Conservation (phyloP, 2,113 vertebrate genomes). For the Orycteropus afer region DNA sequence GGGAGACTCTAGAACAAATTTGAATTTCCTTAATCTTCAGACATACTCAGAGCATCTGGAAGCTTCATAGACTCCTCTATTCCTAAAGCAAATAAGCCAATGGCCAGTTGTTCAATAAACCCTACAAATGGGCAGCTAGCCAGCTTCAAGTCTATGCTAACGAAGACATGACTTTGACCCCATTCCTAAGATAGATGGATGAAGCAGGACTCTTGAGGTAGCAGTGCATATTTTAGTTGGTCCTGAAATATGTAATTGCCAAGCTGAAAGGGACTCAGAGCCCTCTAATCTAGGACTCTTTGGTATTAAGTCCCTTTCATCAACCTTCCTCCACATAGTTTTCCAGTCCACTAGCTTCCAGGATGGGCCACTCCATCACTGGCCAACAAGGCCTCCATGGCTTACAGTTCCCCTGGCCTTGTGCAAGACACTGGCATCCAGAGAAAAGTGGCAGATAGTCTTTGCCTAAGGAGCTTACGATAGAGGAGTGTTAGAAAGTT, state of each 20-base stretch:
- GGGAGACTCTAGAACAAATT: slow-evolving; percentile 42
- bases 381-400: neutral
- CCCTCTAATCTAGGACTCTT: neutral
- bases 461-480: neutral
- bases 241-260: neutral
- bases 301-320: neutral
- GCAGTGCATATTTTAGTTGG: neutral
- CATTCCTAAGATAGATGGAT: slow-evolving; percentile 1
- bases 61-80: neutral
- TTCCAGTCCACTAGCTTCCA: neutral
- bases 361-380: neutral
- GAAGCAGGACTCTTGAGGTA: neutral
- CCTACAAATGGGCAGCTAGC: neutral
- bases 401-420: neutral
- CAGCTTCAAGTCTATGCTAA: slow-evolving; percentile 40
- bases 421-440: neutral
- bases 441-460: neutral
- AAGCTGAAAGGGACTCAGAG: neutral
- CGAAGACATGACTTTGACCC: neutral
- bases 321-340: neutral
- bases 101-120: neutral
- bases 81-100: slow-evolving; percentile 9
- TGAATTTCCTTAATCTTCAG: slow-evolving; percentile 65
- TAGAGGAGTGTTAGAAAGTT: neutral
- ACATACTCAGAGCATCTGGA: slow-evolving; percentile 55